A percentile compares a stretch with the other conserved stretches of the same genome.
Evolutionary conservation across 2,113 vertebrate species (phyloP).

Genomic region (Centropus bengalensis): DNA sequence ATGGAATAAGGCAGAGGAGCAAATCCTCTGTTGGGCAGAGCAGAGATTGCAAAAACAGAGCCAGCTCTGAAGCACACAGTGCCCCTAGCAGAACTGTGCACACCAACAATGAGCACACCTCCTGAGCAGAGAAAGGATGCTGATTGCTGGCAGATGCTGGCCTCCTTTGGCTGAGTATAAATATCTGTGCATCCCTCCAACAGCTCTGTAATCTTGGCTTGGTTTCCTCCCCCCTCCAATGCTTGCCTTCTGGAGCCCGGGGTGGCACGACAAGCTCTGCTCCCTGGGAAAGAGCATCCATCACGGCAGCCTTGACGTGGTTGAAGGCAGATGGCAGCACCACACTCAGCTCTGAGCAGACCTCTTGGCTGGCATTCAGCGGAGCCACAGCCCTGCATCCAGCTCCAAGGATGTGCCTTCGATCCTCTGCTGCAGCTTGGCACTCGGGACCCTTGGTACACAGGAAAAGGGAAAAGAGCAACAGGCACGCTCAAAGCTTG

Average conservation of each 20-base stretch:
- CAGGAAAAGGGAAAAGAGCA: background rate
- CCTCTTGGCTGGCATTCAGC: background rate
- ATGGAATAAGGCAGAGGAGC: background rate
- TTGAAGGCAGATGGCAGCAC: background rate
- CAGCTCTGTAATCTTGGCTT: background rate
- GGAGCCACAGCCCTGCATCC: rapidly evolving
- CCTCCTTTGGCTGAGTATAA: background rate
- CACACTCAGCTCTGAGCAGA: rapidly evolving
- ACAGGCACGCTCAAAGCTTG: background rate
- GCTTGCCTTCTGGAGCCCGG: background rate
- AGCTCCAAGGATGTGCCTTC: background rate
- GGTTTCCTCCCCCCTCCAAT: background rate
- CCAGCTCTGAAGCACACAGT: background rate
- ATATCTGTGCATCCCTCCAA: background rate
- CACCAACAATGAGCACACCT: background rate
- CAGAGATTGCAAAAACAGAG: background rate
- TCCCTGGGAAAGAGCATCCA: background rate
- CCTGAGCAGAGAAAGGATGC: background rate
- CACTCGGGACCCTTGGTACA: rapidly evolving
- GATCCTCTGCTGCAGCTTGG: rapidly evolving
- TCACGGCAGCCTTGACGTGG: background rate
- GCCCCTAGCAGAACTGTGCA: background rate
- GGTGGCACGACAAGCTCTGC: rapidly evolving
- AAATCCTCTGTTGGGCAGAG: background rate
- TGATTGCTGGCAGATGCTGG: rapidly evolving